Conservation (phyloP, 2,888 invertebrate genomes). For the Hylaea fasciaria region DNA sequence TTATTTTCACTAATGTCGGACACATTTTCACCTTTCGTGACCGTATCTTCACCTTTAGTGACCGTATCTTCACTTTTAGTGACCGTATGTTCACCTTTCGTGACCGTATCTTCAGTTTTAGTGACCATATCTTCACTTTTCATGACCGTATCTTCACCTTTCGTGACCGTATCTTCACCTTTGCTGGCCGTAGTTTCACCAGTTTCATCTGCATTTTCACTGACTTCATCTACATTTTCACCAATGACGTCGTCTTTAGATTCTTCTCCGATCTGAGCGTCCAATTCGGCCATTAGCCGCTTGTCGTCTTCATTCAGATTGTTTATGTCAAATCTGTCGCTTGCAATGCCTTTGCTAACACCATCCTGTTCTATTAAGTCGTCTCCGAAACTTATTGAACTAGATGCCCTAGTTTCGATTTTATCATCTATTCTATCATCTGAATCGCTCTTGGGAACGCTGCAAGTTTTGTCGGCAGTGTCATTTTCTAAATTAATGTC, state of each 20-base stretch:
- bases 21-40: too few species aligned
- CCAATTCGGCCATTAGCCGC: conserved; percentile 51
- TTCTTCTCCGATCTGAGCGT: conserved; percentile 49
- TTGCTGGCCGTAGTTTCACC: too few species aligned
- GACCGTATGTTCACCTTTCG: too few species aligned
- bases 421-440: neutral
- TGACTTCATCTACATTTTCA: too few species aligned
- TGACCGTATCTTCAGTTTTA: too few species aligned
- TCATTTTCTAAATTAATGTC: neutral
- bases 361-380: conserved; percentile 1
- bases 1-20: neutral
- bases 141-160: neutral
- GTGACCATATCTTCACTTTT: too few species aligned
- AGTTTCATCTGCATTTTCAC: too few species aligned
- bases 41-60: neutral
- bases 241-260: neutral
- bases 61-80: too few species aligned
- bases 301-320: conserved; percentile 55
- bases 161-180: too few species aligned
- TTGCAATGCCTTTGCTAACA: conserved; percentile 5
- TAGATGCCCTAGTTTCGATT: neutral
- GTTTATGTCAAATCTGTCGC: conserved; percentile 36
- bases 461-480: neutral
- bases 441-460: neutral
- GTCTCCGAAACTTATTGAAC: conserved; percentile 1